Conservation (phyloP, 35 echinoderm and acorn worm species). For the Diadema setosum region DNA sequence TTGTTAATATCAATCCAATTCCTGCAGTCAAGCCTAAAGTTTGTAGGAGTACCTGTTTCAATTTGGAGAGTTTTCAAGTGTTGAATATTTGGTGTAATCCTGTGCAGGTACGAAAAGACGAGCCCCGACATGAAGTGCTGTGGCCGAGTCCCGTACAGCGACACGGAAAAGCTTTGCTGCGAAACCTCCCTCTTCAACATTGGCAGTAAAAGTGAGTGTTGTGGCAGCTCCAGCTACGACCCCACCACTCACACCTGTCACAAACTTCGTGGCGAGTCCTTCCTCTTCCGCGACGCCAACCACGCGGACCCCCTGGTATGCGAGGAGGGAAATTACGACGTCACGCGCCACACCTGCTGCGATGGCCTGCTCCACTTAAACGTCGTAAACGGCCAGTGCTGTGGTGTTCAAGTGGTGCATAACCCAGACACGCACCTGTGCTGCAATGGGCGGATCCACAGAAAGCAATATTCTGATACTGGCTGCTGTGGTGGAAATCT, state of each 20-base stretch:
- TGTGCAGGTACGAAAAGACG: slow-evolving; percentile 6
- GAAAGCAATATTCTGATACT: neutral
- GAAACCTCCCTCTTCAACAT: neutral
- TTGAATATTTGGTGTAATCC: too few relatives aligned
- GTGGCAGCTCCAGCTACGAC: slow-evolving; percentile 8
- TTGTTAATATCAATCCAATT: too few relatives aligned
- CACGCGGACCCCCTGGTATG: neutral
- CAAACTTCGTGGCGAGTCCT: neutral
- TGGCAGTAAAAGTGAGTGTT: slow-evolving; percentile 27
- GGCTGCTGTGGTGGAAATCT: neutral
- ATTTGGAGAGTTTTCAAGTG: too few relatives aligned
- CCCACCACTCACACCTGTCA: neutral
- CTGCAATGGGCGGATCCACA: slow-evolving; percentile 3
- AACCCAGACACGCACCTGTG: slow-evolving; percentile 12
- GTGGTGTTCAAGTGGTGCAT: neutral
- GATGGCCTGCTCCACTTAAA: slow-evolving; percentile 29
- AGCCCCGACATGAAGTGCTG: slow-evolving; percentile 22
- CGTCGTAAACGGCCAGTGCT: slow-evolving; percentile 36
- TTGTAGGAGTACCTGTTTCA: too few relatives aligned
- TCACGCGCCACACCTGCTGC: slow-evolving; percentile 40
- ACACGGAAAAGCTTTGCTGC: neutral
- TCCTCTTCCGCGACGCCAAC: neutral
- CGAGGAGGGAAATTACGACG: neutral
- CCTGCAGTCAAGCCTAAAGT: too few relatives aligned
- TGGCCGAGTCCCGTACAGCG: slow-evolving; percentile 14